phyloP scores from a whole-genome alignment of 92 coral and sea anemone species.

The Zoanthus gigantus region DNA sequence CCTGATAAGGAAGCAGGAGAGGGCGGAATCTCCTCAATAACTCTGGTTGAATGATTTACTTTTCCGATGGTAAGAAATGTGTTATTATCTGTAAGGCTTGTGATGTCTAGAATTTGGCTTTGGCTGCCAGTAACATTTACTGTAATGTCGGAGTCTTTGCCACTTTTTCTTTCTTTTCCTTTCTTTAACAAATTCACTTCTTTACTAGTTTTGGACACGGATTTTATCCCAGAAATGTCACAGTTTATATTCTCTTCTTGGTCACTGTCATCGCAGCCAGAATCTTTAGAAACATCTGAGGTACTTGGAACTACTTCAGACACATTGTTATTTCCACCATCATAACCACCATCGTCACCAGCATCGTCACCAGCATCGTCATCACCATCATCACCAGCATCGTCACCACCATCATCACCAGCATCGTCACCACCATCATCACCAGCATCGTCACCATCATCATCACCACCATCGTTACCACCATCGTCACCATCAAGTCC shows the following conservation, averaged over 20 bases:
- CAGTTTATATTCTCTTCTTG: not conserved
- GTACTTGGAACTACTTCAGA: not conserved
- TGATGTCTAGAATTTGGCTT: constrained; percentile 1
- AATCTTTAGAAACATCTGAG: not conserved
- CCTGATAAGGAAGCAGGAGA: constrained; percentile 45
- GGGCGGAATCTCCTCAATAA: constrained; percentile 8
- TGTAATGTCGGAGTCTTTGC: not conserved
- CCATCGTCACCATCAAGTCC: constrained; percentile 52
- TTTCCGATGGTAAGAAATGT: constrained; percentile 82
- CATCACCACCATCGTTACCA: not conserved
- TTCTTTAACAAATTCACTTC: not conserved
- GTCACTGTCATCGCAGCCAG: not conserved
- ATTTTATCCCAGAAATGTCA: not conserved
- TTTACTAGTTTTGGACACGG: not conserved
- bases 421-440: no score
- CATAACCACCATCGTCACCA: no score
- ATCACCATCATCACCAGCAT: not conserved
- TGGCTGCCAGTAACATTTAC: not conserved
- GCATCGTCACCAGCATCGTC: constrained; percentile 35
- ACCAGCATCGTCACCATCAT: not conserved
- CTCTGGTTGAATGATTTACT: constrained; percentile 6
- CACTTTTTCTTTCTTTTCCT: not conserved
- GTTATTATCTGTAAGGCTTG: constrained; percentile 35
- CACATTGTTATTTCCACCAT: constrained; percentile 23
- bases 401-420: not conserved